Percentiles rank a stretch among this genome's conserved stretches.
These are phyloP conservation scores for Pinctada fucata DNA, from an alignment of 2,888 invertebrate genomes.

Conservation along the genomic window DNA sequence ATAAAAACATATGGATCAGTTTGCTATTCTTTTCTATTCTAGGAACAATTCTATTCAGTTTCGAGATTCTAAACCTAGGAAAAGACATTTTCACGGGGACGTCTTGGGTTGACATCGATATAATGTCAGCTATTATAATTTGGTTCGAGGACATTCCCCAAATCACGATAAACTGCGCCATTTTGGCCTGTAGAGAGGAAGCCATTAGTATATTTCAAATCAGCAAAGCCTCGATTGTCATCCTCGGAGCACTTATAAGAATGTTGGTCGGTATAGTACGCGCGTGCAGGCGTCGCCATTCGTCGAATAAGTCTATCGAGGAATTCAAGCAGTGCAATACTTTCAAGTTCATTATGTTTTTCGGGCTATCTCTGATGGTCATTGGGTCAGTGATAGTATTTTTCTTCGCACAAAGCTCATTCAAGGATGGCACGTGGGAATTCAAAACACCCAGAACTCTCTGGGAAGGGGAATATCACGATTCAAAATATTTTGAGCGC, in stretches of 20 bases:
- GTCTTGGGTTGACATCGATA: constrained; percentile 51
- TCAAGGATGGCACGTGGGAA: constrained; percentile 35
- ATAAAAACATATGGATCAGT: constrained; percentile 28
- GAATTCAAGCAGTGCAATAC: constrained; percentile 32
- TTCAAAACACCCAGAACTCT: constrained; percentile 51
- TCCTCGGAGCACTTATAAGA: constrained; percentile 49
- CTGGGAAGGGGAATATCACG: constrained; percentile 49
- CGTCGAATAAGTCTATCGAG: background rate
- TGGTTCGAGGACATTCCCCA: constrained; percentile 61
- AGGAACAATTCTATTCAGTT: constrained; percentile 50
- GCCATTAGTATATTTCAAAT: constrained; percentile 62
- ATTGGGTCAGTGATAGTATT: constrained; percentile 53
- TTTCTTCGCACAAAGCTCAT: constrained; percentile 51
- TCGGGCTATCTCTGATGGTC: constrained; percentile 51
- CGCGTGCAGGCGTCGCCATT: constrained; percentile 40
- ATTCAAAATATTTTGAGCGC: constrained; percentile 57
- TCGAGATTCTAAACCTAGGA: constrained; percentile 47
- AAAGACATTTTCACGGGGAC: constrained; percentile 45
- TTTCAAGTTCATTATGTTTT: constrained; percentile 46
- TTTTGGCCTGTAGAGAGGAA: constrained; percentile 60
- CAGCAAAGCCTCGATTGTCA: constrained; percentile 54
- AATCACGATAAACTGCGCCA: constrained; percentile 53
- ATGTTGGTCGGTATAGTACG: constrained; percentile 44
- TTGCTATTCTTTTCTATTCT: constrained; percentile 56
- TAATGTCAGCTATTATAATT: constrained; percentile 48